Evolutionary conservation across 2,797 vertebrate species (phyloP), one percentile per base, ranked within the genome.

Genomic region (Gambelia wislizenii): DNA sequence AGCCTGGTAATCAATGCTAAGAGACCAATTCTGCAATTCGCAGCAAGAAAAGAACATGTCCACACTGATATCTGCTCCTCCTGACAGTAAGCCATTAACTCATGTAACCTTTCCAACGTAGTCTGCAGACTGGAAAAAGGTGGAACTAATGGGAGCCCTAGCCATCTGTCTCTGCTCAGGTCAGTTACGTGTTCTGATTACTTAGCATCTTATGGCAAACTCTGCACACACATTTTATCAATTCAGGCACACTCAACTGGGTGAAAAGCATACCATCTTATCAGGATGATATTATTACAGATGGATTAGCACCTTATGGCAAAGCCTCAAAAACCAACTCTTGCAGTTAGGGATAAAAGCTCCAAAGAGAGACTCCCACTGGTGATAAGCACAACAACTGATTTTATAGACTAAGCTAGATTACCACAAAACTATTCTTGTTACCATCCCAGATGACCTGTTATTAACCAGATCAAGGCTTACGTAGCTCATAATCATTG

Each of bases 401-500:
- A 91, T 91, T 88, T 89, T 92, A 76, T 18, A 89, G 91, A 64
- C 87, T 92, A 91, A 93, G 91, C 90, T 95, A 76, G 39, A 93
- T 95, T 93, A 94, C 84, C 76, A 86, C 44, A 89, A 91, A 94
- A 89, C 83, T 84, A 25, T 80, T 93, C 84, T 93, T 0, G 0
- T 87, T 85, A 87, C 27, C 89, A 91, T 75, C 22, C 44, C 91
- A 95, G 94, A 94, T 89, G 91, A 64, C 89, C 93, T 72, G 72
- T 85, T 95, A 88, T 91, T 95, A 94, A 96, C 88, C 90, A 95
- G 89, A 92, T 94, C 89, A 42, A 16, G n/a, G 27, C 10, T 92
- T 92, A 89, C 91, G 81, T 83, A 42, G 49, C 13, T 93, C 92
- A 94, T 86, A 94, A 94, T 89, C 83, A 30, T 36, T 2, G 94